A percentile compares a stretch with the other conserved stretches of the same genome.
Evolutionary conservation across 2,797 vertebrate species (phyloP).

Genomic region (Falco peregrinus): DNA sequence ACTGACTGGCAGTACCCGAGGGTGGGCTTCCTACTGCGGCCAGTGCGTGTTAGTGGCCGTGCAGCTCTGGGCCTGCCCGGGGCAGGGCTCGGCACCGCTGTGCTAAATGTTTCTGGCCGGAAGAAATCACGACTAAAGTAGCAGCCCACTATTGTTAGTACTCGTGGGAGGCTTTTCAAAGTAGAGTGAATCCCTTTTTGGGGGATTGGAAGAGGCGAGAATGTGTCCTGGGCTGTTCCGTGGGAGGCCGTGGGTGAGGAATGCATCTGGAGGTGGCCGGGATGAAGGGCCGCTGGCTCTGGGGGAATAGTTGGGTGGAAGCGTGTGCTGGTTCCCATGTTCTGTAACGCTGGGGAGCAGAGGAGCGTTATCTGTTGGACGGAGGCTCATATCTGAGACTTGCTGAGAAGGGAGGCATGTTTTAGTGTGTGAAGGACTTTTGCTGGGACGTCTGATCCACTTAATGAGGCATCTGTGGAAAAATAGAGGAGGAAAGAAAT

Average conservation of each 20-base stretch:
- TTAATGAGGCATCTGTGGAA: background rate
- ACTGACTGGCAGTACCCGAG: background rate
- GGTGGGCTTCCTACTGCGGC: background rate
- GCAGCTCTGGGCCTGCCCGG: background rate
- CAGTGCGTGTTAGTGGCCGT: background rate
- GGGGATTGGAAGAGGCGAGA: background rate
- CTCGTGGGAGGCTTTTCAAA: background rate
- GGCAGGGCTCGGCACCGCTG: background rate
- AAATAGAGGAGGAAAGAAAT: background rate
- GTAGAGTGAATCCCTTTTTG: background rate
- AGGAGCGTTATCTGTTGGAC: background rate
- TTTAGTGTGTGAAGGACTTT: background rate
- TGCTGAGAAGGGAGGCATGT: background rate
- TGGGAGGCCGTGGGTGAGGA: background rate
- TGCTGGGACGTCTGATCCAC: background rate
- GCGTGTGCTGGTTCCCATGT: fast-evolving
- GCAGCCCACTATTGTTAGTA: background rate
- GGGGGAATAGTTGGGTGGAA: background rate
- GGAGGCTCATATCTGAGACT: background rate
- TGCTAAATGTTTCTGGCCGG: background rate
- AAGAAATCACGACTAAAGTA: background rate
- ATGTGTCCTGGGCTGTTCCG: background rate
- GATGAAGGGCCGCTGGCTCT: background rate
- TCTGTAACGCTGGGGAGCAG: background rate
- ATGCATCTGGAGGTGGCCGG: fast-evolving